Base-by-base conservation (phyloP, 2,888 invertebrate species). In the Drosophila picticornis region DNA sequence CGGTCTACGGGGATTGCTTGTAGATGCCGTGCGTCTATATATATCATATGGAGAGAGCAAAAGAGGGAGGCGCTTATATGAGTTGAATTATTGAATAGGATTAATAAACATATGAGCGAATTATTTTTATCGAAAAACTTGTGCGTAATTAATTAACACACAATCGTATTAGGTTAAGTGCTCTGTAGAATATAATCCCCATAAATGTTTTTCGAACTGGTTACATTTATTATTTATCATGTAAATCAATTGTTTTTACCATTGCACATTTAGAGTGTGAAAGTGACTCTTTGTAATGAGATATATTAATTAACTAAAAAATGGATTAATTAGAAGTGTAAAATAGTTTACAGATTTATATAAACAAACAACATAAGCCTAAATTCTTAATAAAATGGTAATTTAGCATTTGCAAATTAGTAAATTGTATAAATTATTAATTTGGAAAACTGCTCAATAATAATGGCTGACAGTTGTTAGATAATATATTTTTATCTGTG, bases 1-100 rank as follows among this genome's bases (percentile, higher is more conserved):
- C 69, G 95, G 95, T 58, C 95, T 94, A 63, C 92, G 92, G 56
- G 94, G 93, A 65, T 93, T 93, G 74, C 83, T 85, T 22, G 93
- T 91, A 56, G 91, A 80, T 52, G 92, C 92, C 69, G 94, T 92
- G 90, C 94, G 94, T 92, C 94, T 94, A 92, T 94, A 92, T 94
- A 92, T 38, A 93, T 63, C 1, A 53, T 3, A 72, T 31, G 31
- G n/a, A 62, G 16, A 51, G 36, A 68, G 48, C 56, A 32, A 61
- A 4, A 43, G 46, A 52, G 34, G 19, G 31, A 57, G 9, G 43
- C 2, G 9, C 13, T 27, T 48, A 27, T 46, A 22, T 59, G 19
- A 36, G 34, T 40, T 36, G 13, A 43, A 58, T 51, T 36, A 48
- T 36, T 63, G 32, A n/a, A 16, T 38, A 25, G 16, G 40, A 40